Base-by-base conservation (phyloP, 2,113 vertebrate species). In the Eurystomus gularis region DNA sequence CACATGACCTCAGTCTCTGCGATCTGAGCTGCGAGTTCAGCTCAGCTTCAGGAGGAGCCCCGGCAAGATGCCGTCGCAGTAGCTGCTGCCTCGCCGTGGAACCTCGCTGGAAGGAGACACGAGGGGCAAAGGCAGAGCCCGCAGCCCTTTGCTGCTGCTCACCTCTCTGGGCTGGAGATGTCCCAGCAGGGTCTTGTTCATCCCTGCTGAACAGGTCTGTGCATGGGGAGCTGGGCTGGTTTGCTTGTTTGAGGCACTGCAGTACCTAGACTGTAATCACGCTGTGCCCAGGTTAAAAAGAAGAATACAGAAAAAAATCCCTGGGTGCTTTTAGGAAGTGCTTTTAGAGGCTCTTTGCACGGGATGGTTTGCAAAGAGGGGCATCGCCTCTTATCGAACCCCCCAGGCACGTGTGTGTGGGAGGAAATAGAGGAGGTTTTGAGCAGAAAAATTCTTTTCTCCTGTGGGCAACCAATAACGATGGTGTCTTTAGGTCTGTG, bases 201-300 rank as follows among this genome's bases (percentile, higher is more conserved):
- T 75, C 65, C 31, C 37, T 0, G 2, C 89, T n/a, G 92, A 73
- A 11, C 94, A 96, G 93, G 94, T 96, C 49, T 86, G 94, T 95
- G 90, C 10, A 3, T 17, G 75, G 90, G 82, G 29, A 66, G 40
- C 60, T 14, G 88, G 61, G 87, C 81, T 94, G 72, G 18, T 91
- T 89, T 17, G 37, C 21, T 82, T 64, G 4, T 37, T 17, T 3
- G 58, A 49, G 66, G 37, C 37, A 40, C 76, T 42, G 0, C 1
- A 0, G 4, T 33, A 6, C 28, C 37, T 55, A 3, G n/a, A 15
- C 6, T 46, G 37, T 21, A 65, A 9, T 55, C 15, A 7, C 0
- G 68, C 13, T 42, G 66, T 35, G 64, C 31, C 17, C 33, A 18
- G 71, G 46, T 75, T 82, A 40, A 66, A 82, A 54, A 73, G 35